Percentiles rank a stretch among this genome's conserved stretches.
Conservation (phyloP, 1,140 invertebrate genomes). For the Adoxophyes honmai region DNA sequence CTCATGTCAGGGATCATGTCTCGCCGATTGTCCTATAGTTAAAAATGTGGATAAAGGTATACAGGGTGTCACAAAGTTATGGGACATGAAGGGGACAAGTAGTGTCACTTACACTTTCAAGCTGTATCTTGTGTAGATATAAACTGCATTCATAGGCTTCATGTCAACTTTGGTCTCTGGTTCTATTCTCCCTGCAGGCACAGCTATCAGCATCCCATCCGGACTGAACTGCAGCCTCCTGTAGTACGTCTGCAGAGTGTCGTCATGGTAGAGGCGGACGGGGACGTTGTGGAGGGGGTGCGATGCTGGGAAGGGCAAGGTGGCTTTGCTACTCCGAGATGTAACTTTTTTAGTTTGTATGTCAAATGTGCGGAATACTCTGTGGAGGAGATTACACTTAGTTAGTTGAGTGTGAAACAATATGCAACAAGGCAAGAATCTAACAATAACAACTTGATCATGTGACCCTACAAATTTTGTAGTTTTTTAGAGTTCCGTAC, state of each 20-base stretch:
- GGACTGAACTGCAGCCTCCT: conserved; percentile 91
- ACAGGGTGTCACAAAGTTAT: too few species aligned
- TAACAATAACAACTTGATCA: too few species aligned
- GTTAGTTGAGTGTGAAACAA: too few species aligned
- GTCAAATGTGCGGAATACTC: conserved; percentile 87
- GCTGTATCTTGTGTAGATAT: conserved; percentile 87
- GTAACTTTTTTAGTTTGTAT: conserved; percentile 83
- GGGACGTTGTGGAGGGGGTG: conserved; percentile 80
- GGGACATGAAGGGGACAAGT: too few species aligned
- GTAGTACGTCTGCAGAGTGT: conserved; percentile 96
- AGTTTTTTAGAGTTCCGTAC: too few species aligned
- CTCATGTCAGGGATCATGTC: too few species aligned
- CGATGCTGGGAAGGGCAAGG: conserved; percentile 79
- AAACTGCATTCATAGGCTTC: conserved; percentile 84
- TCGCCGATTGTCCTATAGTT: too few species aligned
- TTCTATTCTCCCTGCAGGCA: conserved; percentile 89
- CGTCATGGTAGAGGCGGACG: conserved; percentile 92
- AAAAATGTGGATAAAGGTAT: too few species aligned
- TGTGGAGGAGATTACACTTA: too few species aligned
- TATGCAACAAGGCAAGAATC: too few species aligned
- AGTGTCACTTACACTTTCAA: conserved; percentile 84
- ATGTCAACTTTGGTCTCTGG: conserved; percentile 77
- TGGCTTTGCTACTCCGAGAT: conserved; percentile 84
- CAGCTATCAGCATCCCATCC: conserved; percentile 91
- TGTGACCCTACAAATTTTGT: too few species aligned